Base-by-base conservation (phyloP, 2,797 vertebrate species). In the Acanthis flammea region DNA sequence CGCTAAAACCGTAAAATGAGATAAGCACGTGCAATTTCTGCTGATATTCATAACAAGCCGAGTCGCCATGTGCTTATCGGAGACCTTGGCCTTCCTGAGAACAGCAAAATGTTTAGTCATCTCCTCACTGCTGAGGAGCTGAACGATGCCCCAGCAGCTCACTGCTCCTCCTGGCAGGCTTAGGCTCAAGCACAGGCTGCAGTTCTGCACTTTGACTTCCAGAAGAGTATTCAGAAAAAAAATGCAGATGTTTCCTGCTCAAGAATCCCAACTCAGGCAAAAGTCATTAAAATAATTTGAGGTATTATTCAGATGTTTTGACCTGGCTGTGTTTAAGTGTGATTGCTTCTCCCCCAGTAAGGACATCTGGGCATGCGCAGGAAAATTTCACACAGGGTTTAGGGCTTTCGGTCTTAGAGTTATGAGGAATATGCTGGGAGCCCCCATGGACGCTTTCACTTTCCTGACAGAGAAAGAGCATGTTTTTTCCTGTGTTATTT, bases 1-100 rank as follows among this genome's bases (percentile, higher is more conserved):
- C 1, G 0, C 81, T 86, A 48, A 90, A 89, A 72, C 58, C 0
- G 0, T 74, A 35, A 65, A 91, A 71, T 44, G 50, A 93, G 90
- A 92, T 85, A 89, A 94, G 61, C 75, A 85, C 2, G 2, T 73
- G 83, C 77, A 89, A 28, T 67, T 79, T 65, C 83, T 71, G 72
- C 80, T 79, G 86, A 73, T 88, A 68, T 25, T 86, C 83, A 42
- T 75, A 87, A 30, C 48, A 51, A 90, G 23, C 35, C 0, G 0
- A 67, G 76, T n/a, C 0, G 0, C 66, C 1, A 2, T 66, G 55
- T 81, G 55, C 92, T 96, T 90, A 90, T 85, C 42, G 0, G 67
- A 92, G 84, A 92, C 90, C 88, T 90, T 91, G 91, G 76, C 73
- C 86, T 92, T 68, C 47, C 4, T 33, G 51, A 67, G 76, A 94